Evolutionary conservation across 2,888 invertebrate species (phyloP), one percentile per base, ranked within the genome.

Genomic region (Dryobota labecula): DNA sequence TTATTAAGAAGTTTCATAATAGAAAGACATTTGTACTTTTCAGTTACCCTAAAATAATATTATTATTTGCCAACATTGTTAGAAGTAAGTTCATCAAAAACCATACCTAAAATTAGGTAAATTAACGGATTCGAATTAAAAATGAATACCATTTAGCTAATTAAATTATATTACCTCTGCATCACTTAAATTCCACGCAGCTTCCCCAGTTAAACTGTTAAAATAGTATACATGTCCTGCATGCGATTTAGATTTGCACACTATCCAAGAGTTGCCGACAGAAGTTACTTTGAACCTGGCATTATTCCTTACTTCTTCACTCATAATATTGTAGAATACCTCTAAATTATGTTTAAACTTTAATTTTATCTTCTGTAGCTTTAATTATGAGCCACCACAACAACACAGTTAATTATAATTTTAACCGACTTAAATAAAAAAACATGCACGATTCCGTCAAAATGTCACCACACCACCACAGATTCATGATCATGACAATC

Each of bases 151-250:
- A 43, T 56, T 27, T 54, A 20, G 0, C 18, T 20, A 20, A 36
- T 18, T 15, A 20, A 15, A 65, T 30, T 20, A n/a, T 33, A 43
- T 63, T 87, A 94, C 95, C 89, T 94, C 93, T 27, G 84, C 70
- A 63, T 90, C 89, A 74, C 91, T 91, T 74, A 93, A 83, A 84
- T 94, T 91, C 94, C 94, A 95, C 30, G 85, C 91, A 76, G 93
- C 86, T 84, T 92, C 87, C 47, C 94, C 93, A 73, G 92, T 93
- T 2, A 87, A 27, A 36, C 92, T 92, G 70, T 95, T 94, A 72
- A 94, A 94, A 80, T 94, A 94, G 84, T 93, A 95, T 64, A 90
- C 86, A 53, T 86, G 83, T 13, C 92, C 92, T 60, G 85, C 82
- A 69, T 91, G 88, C 5, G 92, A 90, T 77, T 90, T 93, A 8